These are phyloP conservation scores for Pycnomerus fuliginosus DNA, from an alignment of 2,888 invertebrate species.

Conservation along the genomic window DNA sequence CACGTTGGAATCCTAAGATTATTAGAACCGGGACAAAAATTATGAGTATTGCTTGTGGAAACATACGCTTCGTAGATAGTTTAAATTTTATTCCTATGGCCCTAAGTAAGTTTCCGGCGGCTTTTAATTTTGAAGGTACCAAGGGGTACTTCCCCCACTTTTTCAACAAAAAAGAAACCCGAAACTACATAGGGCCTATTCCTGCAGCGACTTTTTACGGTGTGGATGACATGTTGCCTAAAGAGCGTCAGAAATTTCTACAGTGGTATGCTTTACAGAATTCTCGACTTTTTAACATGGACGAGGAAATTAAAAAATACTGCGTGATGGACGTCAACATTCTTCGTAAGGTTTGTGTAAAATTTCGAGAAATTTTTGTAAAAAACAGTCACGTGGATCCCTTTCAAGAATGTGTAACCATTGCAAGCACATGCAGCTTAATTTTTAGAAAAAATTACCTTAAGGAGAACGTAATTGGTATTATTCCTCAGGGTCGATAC, in stretches of 20 bases:
- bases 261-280: constrained; percentile 27
- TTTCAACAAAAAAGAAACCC: constrained; percentile 28
- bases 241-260: constrained; percentile 21
- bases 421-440: constrained; percentile 7
- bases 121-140: constrained; percentile 4
- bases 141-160: constrained; percentile 17
- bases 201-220: constrained; percentile 26
- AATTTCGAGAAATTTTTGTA: constrained; percentile 9
- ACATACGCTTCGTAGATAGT: constrained; percentile 13
- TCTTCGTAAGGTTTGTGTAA: constrained; percentile 7
- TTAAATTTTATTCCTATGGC: constrained; percentile 10
- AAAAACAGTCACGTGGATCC: constrained; percentile 11
- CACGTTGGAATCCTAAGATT: constrained; percentile 6
- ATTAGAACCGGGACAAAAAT: constrained; percentile 10
- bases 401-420: constrained; percentile 11
- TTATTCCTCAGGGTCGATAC: constrained; percentile 5
- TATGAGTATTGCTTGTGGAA: constrained; percentile 5
- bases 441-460: constrained; percentile 11
- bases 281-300: constrained; percentile 8
- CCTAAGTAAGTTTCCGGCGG: constrained; percentile 6
- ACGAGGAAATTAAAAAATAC: constrained; percentile 13
- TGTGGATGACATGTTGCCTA: constrained; percentile 24
- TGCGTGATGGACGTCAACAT: constrained; percentile 15
- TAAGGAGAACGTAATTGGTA: constrained; percentile 1
- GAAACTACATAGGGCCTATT: constrained; percentile 29